Evolutionary conservation across 2,113 vertebrate species (phyloP).

Genomic region (Anoura caudifer): DNA sequence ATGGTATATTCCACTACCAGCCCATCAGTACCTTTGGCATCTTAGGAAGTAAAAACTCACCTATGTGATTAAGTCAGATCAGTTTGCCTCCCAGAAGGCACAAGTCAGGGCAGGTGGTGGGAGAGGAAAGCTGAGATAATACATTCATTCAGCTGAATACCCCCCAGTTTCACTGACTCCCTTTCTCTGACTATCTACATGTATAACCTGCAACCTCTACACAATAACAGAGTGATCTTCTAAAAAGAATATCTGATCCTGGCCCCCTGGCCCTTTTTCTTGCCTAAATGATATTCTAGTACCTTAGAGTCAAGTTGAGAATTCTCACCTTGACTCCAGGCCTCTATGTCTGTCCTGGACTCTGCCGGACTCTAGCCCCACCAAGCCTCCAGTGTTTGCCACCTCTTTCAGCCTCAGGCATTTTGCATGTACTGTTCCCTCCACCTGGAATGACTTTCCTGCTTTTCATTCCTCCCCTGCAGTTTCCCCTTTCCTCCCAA

Average conservation of each 20-base stretch:
- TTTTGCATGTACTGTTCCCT: neutral
- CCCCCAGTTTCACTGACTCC: neutral
- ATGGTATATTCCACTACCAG: too few species aligned
- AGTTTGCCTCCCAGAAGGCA: neutral
- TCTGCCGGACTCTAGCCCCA: neutral
- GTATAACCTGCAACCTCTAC: neutral
- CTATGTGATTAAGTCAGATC: neutral
- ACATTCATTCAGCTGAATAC: neutral
- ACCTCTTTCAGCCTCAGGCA: neutral
- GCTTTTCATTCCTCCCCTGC: too few species aligned
- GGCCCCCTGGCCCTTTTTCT: too few species aligned
- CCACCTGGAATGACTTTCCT: neutral
- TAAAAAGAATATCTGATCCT: neutral
- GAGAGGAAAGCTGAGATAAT: too few species aligned
- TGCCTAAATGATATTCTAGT: neutral
- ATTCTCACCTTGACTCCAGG: neutral
- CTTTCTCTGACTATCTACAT: neutral
- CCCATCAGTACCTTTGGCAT: neutral
- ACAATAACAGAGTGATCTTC: neutral
- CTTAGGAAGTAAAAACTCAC: neutral
- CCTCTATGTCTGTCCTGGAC: neutral
- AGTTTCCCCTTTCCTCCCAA: neutral
- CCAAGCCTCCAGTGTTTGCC: neutral
- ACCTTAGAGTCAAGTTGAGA: neutral
- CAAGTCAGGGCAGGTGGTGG: neutral